Conservation (phyloP, 1,140 invertebrate species). For the Nymphalis io region DNA sequence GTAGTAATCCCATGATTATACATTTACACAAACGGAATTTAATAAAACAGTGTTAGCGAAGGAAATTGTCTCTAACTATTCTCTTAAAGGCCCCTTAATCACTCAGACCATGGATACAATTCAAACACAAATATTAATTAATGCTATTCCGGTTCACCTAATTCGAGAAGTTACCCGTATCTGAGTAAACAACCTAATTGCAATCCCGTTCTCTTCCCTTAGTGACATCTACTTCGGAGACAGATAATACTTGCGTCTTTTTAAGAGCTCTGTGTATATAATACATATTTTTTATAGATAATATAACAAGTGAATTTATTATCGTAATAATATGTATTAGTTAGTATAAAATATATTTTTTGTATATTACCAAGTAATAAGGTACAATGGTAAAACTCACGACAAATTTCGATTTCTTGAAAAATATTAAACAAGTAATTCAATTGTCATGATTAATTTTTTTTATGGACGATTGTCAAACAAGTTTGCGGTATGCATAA, state of each 20-base stretch:
- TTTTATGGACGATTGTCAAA: no score
- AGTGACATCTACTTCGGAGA: conserved; percentile 29
- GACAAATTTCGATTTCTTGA: no score
- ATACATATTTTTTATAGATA: neutral
- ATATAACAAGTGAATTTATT: neutral
- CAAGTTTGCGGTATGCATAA: no score
- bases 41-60: conserved; percentile 11
- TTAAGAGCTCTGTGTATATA: neutral
- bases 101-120: conserved; percentile 64
- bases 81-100: conserved; percentile 16
- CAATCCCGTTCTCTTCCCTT: conserved; percentile 39
- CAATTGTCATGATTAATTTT: no score
- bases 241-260: conserved; percentile 3
- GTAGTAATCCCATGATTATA: neutral
- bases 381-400: no score
- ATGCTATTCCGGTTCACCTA: conserved; percentile 75
- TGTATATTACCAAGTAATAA: no score
- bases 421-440: no score
- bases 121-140: conserved; percentile 79
- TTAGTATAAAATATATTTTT: no score
- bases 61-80: conserved; percentile 17
- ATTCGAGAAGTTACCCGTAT: conserved; percentile 74
- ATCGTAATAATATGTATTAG: no score
- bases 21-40: conserved; percentile 13
- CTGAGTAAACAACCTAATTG: conserved; percentile 77